Evolutionary conservation across 2,113 vertebrate species (phyloP).

Genomic region (Cervus canadensis): DNA sequence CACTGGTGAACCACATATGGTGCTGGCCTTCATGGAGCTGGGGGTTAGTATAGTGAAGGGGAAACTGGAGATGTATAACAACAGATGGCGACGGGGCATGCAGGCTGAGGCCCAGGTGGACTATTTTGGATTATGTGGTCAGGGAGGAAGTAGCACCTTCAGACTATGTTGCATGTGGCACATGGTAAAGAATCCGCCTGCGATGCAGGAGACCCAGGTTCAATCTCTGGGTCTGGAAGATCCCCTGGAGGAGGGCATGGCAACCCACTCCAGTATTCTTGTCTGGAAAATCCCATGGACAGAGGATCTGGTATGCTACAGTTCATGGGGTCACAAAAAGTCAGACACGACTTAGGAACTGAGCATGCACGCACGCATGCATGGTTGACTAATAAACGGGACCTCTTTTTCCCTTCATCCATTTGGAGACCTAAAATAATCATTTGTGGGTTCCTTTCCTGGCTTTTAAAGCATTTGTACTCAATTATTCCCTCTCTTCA

Average conservation of each 20-base stretch:
- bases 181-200: neutral
- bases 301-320: neutral
- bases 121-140: neutral
- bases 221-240: neutral
- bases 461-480: slow-evolving; percentile 16
- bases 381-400: neutral
- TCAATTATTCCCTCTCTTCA: neutral
- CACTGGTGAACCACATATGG: neutral
- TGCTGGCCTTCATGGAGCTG: neutral
- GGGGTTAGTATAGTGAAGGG: neutral
- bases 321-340: neutral
- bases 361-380: neutral
- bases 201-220: neutral
- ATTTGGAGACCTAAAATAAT: neutral
- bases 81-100: neutral
- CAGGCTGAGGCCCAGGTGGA: neutral
- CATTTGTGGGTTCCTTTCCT: neutral
- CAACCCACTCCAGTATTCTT: neutral
- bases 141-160: neutral
- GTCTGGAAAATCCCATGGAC: neutral
- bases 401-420: neutral
- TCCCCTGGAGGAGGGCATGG: neutral
- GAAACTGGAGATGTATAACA: neutral
- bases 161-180: neutral
- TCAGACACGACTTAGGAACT: neutral